Base-by-base conservation (phyloP, 2,888 invertebrate species). In the Choreutis nemorana region DNA sequence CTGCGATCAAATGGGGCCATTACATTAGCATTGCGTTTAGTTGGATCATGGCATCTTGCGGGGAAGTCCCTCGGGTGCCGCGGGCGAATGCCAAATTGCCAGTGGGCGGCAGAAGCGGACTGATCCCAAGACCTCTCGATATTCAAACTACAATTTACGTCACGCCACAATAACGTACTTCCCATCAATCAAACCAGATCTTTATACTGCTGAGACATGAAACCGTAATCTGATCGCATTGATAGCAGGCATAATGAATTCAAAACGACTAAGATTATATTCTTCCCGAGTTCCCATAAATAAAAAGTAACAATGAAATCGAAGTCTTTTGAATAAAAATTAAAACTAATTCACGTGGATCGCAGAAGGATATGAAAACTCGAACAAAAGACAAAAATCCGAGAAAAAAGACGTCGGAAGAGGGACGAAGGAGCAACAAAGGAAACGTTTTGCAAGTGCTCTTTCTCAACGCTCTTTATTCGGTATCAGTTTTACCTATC, bases 11-110 rank as follows among this genome's bases (percentile, higher is more conserved):
- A 70, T 67, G 62, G 64, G 60, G 64, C 55, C 67, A 71, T 72
- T 68, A 72, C 61, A 75, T 77, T 73, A 73, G 70, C 75, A 77
- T 75, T 73, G 70, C 66, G 62, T 71, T 72, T 72, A 72, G 72
- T 60, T 58, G 47, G 55, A 66, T 14, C n/a, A 14, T 26, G 64
- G 68, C 57, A 62, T 64, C 61, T 67, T 48, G 48, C 48, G 47
- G 50, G 40, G 48, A 53, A 50, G 51, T n/a, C 47, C 40, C 47
- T 42, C 48, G 50, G 32, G 45, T 42, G 59, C 62, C 60, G 49
- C 65, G 45, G 63, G 62, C 66, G 45, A 48, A 53, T 59, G 50
- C 62, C 65, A 66, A 67, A 72, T 68, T 68, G 71, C 58, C 50
- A 55, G 73, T 73, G 71, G 75, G 75, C 70, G 73, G 68, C 50